Percentiles rank a stretch among this genome's conserved stretches.
These are phyloP conservation scores for Catharus minimus DNA, from an alignment of 2,113 vertebrate genomes.

Conservation along the genomic window DNA sequence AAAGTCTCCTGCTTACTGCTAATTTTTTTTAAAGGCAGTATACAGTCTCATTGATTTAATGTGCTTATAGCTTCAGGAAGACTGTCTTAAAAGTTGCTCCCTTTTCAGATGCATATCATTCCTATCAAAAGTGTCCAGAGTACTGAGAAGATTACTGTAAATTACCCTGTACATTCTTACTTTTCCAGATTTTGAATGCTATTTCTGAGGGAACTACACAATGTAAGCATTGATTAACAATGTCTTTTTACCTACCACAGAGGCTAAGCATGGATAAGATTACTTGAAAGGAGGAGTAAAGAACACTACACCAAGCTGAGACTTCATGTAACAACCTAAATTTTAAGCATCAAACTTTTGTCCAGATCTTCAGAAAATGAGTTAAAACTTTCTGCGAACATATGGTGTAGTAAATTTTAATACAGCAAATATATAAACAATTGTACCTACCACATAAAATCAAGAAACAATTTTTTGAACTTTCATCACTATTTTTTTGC, in stretches of 20 bases:
- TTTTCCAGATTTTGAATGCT: constrained; percentile 60
- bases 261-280: constrained; percentile 57
- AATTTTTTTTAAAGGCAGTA: neutral
- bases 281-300: constrained; percentile 45
- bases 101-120: constrained; percentile 48
- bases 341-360: constrained; percentile 27
- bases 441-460: neutral
- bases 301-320: constrained; percentile 4
- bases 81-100: constrained; percentile 8
- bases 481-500: neutral
- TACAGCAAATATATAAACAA: neutral
- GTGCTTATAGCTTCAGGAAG: neutral
- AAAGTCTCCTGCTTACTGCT: neutral
- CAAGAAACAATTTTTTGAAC: neutral
- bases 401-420: neutral
- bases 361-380: neutral
- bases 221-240: constrained; percentile 67
- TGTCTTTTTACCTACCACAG: constrained; percentile 70
- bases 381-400: neutral
- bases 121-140: constrained; percentile 33
- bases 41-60: neutral
- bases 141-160: constrained; percentile 62
- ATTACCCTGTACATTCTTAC: constrained; percentile 54
- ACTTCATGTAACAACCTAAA: constrained; percentile 43
- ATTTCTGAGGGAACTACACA: constrained; percentile 61